phyloP scores from a whole-genome alignment of 53 echinoderm and acorn worm species.

The Stichopus horrens region DNA sequence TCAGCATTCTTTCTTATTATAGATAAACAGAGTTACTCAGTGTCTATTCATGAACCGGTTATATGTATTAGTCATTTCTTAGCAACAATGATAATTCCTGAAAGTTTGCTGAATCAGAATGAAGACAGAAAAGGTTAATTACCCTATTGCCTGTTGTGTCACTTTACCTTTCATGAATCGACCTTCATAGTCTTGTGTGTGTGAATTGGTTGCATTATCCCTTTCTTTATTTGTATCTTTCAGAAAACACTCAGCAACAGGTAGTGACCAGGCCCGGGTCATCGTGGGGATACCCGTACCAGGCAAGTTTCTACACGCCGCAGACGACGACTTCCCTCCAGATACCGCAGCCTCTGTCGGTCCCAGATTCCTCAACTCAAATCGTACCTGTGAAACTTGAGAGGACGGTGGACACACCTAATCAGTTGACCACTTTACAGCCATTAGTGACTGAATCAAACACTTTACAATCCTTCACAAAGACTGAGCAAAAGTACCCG shows the following conservation, averaged over 20 bases:
- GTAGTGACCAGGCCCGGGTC: conserved; percentile 34
- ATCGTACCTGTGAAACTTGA: conserved; percentile 62
- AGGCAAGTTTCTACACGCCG: conserved; percentile 30
- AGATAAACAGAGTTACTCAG: no score
- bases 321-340: conserved; percentile 29
- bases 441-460: conserved; percentile 58
- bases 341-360: conserved; percentile 44
- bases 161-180: not conserved
- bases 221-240: not conserved
- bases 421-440: conserved; percentile 61
- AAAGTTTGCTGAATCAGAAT: no score
- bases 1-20: no score
- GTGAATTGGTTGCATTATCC: no score
- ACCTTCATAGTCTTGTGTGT: not conserved
- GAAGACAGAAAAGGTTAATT: not conserved
- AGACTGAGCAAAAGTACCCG: conserved; percentile 29
- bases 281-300: conserved; percentile 42
- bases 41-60: no score
- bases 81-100: no score
- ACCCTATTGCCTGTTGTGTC: not conserved
- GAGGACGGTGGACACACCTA: conserved; percentile 43
- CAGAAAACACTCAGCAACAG: conserved; percentile 41
- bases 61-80: no score
- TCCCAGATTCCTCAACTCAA: conserved; percentile 42
- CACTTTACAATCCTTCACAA: conserved; percentile 44